Percentiles rank a stretch among this genome's conserved stretches.
Evolutionary conservation across 2,797 vertebrate genomes (phyloP).

Genomic region (Okamejei kenojei): DNA sequence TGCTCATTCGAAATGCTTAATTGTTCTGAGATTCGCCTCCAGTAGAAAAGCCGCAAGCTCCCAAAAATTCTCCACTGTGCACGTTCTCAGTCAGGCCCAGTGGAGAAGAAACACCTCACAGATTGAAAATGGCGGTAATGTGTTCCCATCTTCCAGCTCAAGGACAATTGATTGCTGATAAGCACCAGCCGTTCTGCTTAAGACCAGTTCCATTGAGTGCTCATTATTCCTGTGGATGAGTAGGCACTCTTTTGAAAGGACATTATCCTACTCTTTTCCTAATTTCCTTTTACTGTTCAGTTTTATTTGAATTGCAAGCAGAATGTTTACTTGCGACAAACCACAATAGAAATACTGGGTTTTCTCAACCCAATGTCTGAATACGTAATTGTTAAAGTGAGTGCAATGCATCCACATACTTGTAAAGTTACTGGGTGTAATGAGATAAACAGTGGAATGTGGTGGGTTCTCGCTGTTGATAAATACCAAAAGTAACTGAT

Average conservation of each 20-base stretch:
- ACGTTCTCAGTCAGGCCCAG: neutral
- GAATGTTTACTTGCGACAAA: neutral
- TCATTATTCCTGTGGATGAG: neutral
- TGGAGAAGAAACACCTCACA: neutral
- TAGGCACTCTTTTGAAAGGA: neutral
- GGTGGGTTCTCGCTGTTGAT: constrained; percentile 45
- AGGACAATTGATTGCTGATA: neutral
- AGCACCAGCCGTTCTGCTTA: no score
- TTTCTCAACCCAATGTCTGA: neutral
- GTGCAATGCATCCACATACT: constrained; percentile 41
- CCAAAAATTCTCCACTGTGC: neutral
- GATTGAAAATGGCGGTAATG: neutral
- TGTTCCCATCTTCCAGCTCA: neutral
- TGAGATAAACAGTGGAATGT: constrained; percentile 65
- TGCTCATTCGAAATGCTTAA: neutral
- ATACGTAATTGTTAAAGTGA: neutral
- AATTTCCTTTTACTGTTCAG: neutral
- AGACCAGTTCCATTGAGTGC: neutral
- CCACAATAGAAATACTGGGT: neutral
- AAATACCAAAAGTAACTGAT: constrained; percentile 59
- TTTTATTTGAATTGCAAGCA: neutral
- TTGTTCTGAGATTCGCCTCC: neutral
- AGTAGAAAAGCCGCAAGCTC: neutral
- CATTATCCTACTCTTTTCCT: neutral
- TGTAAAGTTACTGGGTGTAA: constrained; percentile 58